Base-by-base conservation (phyloP, 2,113 vertebrate genomes). In the Nothobranchius furzeri region DNA sequence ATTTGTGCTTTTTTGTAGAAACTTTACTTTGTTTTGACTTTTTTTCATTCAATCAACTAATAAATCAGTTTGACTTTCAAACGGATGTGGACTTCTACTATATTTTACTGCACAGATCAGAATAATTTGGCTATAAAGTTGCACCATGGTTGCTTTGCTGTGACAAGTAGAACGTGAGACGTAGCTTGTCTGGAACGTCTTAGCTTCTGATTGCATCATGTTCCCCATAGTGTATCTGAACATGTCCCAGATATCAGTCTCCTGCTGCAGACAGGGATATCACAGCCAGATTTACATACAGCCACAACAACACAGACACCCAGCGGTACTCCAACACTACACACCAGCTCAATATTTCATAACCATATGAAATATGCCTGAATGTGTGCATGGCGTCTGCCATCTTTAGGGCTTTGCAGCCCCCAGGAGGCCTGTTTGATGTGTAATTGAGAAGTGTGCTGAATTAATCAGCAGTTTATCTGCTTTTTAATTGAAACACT, bases 401-500 rank as follows among this genome's bases (percentile, higher is more conserved):
- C 88, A 87, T 90, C 83, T 87, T 84, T 78, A 78, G 87, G 95
- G 95, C 94, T 94, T 94, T 90, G 75, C 69, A 65, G 92, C 88
- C 93, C 96, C 93, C 92, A 92, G 91, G 95, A 96, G 96, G 93
- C 93, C 91, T 90, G 95, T 96, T 97, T 95, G 94, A 96, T 95
- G 95, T 95, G 94, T 95, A 98, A 98, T 96, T 95, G 95, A 94
- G 95, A 92, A 95, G 94, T 95, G 96, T 95, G 93, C 95, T 97
- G 95, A 97, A 97, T 98, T 97, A 96, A 98, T 97, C 95, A 97
- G 94, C 95, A 95, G 93, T 97, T 96, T 97, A 96, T 95, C 94
- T 93, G 92, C 82, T 87, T 92, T 96, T 95, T 95, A 94, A 95
- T 93, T 95, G 94, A 96, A 96, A 95, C 51, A 79, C 89, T 93